A percentile compares a stretch with the other conserved stretches of the same genome.
Evolutionary conservation across 2,113 vertebrate species (phyloP).

Genomic region (Scalopus aquaticus): DNA sequence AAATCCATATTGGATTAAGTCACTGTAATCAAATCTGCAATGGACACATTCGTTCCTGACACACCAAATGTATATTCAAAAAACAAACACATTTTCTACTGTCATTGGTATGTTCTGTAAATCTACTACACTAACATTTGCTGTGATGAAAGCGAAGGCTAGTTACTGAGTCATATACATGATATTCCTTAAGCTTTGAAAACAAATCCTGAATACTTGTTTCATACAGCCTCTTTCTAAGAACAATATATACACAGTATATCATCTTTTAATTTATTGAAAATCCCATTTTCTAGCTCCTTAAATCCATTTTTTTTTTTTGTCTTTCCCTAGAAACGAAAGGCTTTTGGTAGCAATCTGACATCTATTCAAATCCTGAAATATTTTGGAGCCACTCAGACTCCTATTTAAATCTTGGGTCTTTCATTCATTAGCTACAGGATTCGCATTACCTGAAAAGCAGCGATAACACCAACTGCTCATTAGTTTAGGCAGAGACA

Average conservation of each 20-base stretch:
- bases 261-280: not conserved
- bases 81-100: not conserved
- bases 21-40: not conserved
- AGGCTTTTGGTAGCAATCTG: not conserved
- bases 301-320: slow-evolving; percentile 1
- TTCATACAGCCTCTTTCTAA: not conserved
- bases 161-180: not conserved
- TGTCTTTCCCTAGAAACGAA: not conserved
- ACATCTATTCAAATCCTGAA: not conserved
- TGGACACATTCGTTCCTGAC: not conserved
- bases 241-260: not conserved
- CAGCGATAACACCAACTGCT: not conserved
- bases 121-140: not conserved
- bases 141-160: not conserved
- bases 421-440: not conserved
- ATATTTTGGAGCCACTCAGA: not conserved
- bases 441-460: not conserved
- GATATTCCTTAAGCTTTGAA: not conserved
- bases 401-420: not conserved
- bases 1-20: not conserved
- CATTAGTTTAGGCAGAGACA: not conserved
- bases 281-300: not conserved
- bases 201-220: not conserved
- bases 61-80: not conserved
- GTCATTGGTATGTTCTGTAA: not conserved